phyloP scores from a whole-genome alignment of 2,797 vertebrate species.

The Labroides dimidiatus region DNA sequence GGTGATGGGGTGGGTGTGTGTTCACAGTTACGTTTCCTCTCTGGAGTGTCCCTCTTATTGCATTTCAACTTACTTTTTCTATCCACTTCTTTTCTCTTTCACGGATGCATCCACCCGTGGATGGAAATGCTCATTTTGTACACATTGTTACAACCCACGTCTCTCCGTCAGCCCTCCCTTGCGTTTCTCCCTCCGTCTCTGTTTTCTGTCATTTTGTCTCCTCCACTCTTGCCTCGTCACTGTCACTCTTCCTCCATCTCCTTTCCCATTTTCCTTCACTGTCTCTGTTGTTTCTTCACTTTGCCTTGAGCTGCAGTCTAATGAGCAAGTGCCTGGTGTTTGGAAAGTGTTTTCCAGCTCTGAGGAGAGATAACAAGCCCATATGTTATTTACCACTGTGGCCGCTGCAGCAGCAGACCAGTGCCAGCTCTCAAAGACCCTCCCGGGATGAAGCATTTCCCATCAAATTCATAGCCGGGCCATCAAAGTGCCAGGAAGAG shows the following conservation, averaged over 20 bases:
- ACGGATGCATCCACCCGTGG: conserved; percentile 5
- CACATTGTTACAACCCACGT: neutral
- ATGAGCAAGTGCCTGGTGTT: conserved; percentile 64
- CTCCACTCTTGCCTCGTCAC: conserved; percentile 29
- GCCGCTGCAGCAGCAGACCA: conserved; percentile 52
- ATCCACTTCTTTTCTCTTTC: conserved; percentile 11
- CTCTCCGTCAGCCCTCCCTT: neutral
- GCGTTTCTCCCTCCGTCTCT: conserved; percentile 9
- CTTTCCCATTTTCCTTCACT: conserved; percentile 4
- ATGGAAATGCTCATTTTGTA: conserved; percentile 4
- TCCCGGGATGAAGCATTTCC: conserved; percentile 36
- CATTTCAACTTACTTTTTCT: conserved; percentile 36
- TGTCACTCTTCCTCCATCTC: conserved; percentile 36
- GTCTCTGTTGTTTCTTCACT: conserved; percentile 18
- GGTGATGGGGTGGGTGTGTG: conserved; percentile 10
- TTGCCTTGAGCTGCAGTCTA: conserved; percentile 69
- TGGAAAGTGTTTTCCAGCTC: conserved; percentile 57
- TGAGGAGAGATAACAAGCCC: conserved; percentile 71
- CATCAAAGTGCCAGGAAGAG: conserved; percentile 43
- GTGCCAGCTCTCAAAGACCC: conserved; percentile 51
- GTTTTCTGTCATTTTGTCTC: conserved; percentile 17
- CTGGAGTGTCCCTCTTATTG: conserved; percentile 6
- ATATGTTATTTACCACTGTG: conserved; percentile 72
- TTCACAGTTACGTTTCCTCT: conserved; percentile 10
- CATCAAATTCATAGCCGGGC: conserved; percentile 41